Evolutionary conservation across 2,888 invertebrate species (phyloP), one percentile per base, ranked within the genome.

Genomic region (Mesorhabditis spiculigera): DNA sequence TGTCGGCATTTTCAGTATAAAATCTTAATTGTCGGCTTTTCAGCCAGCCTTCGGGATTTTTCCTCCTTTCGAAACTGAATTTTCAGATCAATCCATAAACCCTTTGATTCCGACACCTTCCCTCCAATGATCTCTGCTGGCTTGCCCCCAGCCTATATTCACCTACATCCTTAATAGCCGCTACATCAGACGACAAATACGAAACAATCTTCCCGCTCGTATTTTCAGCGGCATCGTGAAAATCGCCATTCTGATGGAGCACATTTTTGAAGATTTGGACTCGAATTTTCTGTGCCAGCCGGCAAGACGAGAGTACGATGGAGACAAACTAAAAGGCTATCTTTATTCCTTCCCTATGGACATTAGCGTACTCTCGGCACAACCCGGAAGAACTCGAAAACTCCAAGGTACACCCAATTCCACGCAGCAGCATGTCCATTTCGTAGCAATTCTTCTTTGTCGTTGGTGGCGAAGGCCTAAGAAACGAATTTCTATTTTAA

Each of bases 221-320:
- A n/a, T 50, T 50, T n/a, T 50, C 58, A 10, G 58, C 58, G n/a
- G 58, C 58, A 50, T 50, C 58, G 58, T 50, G 58, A n/a, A 50
- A 50, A 13, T 50, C n/a, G 10, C 58, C 58, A n/a, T 50, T 50
- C n/a, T 50, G 58, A 50, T 50, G 8, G 10, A 50, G n/a, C 8
- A 50, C 58, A 50, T 50, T 50, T 50, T 50, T n/a, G 58, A 50
- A 50, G 58, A 50, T 50, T n/a, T 50, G n/a, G n/a, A 50, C 58
- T 13, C 58, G 58, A 50, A 50, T 50, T n/a, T 50, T 50, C 58
- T 50, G 10, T n/a, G 58, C 58, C 3, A 50, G 3, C 1, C 58
- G 58, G n/a, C 58, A 50, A 10, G 58, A 50, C 1, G 58, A 10
- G n/a, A 50, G 8, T 2, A 10, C n/a, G 3, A 50, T 13, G 28